Percentiles rank a stretch among this genome's conserved stretches.
Evolutionary conservation across 2,113 vertebrate genomes (phyloP).

Genomic region (Columba livia): DNA sequence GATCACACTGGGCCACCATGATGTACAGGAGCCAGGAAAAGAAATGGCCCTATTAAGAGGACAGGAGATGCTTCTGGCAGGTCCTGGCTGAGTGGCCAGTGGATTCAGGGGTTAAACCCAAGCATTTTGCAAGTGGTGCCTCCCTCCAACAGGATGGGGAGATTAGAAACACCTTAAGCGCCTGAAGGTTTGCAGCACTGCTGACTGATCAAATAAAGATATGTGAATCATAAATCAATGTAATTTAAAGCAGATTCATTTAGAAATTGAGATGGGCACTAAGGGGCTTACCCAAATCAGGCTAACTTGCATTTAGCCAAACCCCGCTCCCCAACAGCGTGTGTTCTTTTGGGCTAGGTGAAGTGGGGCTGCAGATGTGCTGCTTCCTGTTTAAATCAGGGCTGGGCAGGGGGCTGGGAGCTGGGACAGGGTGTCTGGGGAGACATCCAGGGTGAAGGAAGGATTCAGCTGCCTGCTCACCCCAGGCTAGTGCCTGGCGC

Average conservation of each 20-base stretch:
- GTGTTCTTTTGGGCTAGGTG: neutral
- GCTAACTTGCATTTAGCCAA: neutral
- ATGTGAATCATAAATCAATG: conserved; percentile 52
- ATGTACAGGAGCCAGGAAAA: neutral
- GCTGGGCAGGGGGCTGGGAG: neutral
- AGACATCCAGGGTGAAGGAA: neutral
- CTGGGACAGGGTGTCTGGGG: accelerated
- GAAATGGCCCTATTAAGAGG: neutral
- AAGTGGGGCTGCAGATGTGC: neutral
- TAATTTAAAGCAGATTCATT: conserved; percentile 62
- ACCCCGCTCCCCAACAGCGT: accelerated
- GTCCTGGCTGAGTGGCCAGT: neutral
- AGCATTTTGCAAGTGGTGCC: neutral
- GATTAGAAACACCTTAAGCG: conserved; percentile 21
- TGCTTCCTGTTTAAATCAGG: neutral
- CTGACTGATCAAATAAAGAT: conserved; percentile 51
- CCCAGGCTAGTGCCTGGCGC: neutral
- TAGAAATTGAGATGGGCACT: conserved; percentile 21
- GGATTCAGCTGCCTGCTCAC: neutral
- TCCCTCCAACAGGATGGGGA: neutral
- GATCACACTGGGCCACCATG: neutral
- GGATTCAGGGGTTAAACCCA: conserved; percentile 22
- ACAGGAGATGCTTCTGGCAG: neutral
- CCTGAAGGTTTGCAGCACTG: conserved; percentile 31
- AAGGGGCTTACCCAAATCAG: neutral